A percentile compares a stretch with the other conserved stretches of the same genome.
Conservation (phyloP, 2,888 invertebrate genomes). For the Pandemis cinnamomeana region DNA sequence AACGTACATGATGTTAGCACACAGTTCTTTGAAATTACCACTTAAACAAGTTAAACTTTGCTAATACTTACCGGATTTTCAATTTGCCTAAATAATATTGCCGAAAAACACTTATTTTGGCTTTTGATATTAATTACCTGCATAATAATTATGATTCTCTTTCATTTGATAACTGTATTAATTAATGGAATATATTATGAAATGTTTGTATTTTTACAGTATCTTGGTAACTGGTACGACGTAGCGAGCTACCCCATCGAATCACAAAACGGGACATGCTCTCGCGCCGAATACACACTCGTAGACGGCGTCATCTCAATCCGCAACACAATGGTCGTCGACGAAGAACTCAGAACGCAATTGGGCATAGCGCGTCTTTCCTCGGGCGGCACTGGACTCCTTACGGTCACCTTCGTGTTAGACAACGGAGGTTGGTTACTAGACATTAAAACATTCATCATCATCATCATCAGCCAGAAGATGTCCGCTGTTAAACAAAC, state of each 20-base stretch:
- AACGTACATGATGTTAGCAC: too few relatives aligned
- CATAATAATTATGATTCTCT: too few relatives aligned
- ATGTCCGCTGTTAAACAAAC: too few relatives aligned
- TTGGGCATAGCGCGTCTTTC: conserved; percentile 26
- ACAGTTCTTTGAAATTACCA: too few relatives aligned
- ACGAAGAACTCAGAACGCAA: conserved; percentile 20
- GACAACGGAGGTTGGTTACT: conserved; percentile 30
- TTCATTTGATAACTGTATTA: too few relatives aligned
- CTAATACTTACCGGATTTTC: too few relatives aligned
- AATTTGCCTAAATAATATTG: too few relatives aligned
- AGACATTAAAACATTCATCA: background rate
- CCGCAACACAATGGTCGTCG: conserved; percentile 29
- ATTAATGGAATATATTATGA: too few relatives aligned
- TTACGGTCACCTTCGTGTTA: conserved; percentile 10
- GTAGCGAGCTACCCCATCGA: conserved; percentile 27
- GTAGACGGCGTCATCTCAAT: conserved; percentile 27
- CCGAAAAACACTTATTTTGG: too few relatives aligned
- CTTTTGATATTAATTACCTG: too few relatives aligned
- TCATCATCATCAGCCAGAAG: too few relatives aligned
- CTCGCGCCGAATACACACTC: conserved; percentile 20
- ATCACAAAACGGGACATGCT: conserved; percentile 30
- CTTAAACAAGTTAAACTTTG: too few relatives aligned
- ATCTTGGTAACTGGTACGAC: conserved; percentile 31
- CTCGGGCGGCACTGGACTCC: conserved; percentile 4
- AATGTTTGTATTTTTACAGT: conserved; percentile 17